Conservation (phyloP, 2,113 vertebrate genomes). For the Anhinga rufa region DNA sequence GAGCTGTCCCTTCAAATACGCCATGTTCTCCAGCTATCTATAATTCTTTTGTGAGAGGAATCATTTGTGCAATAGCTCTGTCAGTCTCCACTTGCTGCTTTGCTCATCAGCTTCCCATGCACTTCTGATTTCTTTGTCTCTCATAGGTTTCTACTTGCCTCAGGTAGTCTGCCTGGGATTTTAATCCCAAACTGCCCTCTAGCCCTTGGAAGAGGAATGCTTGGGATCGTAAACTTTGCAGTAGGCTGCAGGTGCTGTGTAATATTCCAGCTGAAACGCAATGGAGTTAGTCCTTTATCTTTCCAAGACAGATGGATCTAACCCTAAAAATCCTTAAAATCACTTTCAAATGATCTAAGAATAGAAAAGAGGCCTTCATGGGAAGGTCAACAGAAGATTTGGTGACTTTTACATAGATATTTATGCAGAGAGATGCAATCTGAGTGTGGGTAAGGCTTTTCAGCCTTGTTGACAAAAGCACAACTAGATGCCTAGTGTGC, state of each 20-base stretch:
- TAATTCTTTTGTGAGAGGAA: neutral
- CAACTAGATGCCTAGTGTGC: neutral
- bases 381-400: neutral
- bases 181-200: neutral
- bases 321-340: neutral
- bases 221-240: neutral
- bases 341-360: neutral
- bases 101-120: neutral
- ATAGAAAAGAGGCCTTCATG: neutral
- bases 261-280: neutral
- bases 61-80: neutral
- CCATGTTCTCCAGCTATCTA: neutral
- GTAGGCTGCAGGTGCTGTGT: neutral
- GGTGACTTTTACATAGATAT: neutral
- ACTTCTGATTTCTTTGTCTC: neutral
- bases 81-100: neutral
- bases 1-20: neutral
- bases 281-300: neutral
- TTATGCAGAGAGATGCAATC: neutral
- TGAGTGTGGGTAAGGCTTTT: neutral
- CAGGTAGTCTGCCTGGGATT: neutral
- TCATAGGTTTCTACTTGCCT: neutral
- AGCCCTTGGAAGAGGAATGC: neutral
- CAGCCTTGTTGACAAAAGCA: neutral
- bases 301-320: neutral